Base-by-base conservation (phyloP, 2,888 invertebrate species). In the Resseliella maxima region DNA sequence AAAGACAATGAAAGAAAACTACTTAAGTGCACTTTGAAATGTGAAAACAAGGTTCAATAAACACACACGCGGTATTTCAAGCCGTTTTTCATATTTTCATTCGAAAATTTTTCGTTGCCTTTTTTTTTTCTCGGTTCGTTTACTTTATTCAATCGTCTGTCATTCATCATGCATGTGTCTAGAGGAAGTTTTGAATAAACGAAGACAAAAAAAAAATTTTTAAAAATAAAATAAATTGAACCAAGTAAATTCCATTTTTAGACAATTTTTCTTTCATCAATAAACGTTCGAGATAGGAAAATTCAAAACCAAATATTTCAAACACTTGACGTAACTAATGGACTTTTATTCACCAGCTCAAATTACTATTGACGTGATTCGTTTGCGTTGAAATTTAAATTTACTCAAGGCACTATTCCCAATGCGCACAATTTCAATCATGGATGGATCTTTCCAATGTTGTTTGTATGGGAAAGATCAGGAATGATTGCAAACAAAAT, bases 41-140 rank as follows among this genome's bases (percentile, higher is more conserved):
- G 72, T 31, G 72, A 72, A n/a, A 72, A 72, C 72, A 72, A 31
- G 72, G 35, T 72, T 72, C 72, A 72, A 72, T 72, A 72, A 31
- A 31, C 72, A 72, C 35, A 31, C 72, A 72, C 35, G 18, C 72
- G 59, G 24, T 12, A n/a, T 24, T 24, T 59, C 72, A 31, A 31
- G 15, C 31, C 72, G 12, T 72, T 72, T 72, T 72, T 72, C 72
- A 35, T 72, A 15, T 72, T n/a, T 72, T 72, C 35, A 12, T 18
- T n/a, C n/a, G 72, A 72, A 31, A 35, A 31, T 35, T 1, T 72
- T 31, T 15, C 1, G 31, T 31, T 5, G 12, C 72, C 35, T 1
- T 35, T 72, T 12, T 31, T 27, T 31, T 31, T 10, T 31, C 15
- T 72, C 46, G 35, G n/a, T 31, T 31, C 35, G 12, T 72, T 35